Conservation (phyloP, 1,140 invertebrate species). For the Cotesia glomerata region DNA sequence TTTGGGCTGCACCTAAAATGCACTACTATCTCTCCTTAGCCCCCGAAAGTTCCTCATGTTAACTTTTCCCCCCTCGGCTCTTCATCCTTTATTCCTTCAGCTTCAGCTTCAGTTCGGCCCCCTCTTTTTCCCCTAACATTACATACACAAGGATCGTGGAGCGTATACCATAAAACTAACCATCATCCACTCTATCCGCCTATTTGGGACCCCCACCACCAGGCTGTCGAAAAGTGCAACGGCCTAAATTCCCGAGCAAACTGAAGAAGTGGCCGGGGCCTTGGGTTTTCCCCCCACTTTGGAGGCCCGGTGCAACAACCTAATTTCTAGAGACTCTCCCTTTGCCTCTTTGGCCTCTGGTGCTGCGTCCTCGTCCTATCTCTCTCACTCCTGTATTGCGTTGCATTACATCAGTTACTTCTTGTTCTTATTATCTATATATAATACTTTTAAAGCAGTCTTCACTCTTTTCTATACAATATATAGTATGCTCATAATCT, state of each 20-base stretch:
- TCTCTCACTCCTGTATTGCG: conserved; percentile 25
- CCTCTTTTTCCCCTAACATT: conserved; percentile 35
- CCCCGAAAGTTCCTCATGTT: neutral
- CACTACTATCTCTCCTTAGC: conserved; percentile 28
- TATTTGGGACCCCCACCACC: conserved; percentile 48
- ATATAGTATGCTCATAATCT: too few species aligned
- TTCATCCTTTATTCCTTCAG: conserved; percentile 9
- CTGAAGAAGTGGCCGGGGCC: conserved; percentile 58
- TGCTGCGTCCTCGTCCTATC: conserved; percentile 9
- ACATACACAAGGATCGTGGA: neutral
- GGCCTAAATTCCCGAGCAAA: conserved; percentile 57
- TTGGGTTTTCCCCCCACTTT: conserved; percentile 55
- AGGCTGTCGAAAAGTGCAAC: conserved; percentile 62
- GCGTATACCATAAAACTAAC: neutral
- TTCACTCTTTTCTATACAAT: conserved; percentile 10
- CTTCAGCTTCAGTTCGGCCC: conserved; percentile 20
- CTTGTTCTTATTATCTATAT: conserved; percentile 6
- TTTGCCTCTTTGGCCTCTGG: conserved; percentile 35
- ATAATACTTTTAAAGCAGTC: conserved; percentile 7
- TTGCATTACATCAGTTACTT: too few species aligned
- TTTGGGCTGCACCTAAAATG: too few species aligned
- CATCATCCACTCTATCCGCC: conserved; percentile 39
- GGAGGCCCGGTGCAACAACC: conserved; percentile 61
- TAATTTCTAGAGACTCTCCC: conserved; percentile 61
- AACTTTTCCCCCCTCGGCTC: conserved; percentile 9